Base-by-base conservation (phyloP, 2,888 invertebrate genomes). In the Chrysolina americana region DNA sequence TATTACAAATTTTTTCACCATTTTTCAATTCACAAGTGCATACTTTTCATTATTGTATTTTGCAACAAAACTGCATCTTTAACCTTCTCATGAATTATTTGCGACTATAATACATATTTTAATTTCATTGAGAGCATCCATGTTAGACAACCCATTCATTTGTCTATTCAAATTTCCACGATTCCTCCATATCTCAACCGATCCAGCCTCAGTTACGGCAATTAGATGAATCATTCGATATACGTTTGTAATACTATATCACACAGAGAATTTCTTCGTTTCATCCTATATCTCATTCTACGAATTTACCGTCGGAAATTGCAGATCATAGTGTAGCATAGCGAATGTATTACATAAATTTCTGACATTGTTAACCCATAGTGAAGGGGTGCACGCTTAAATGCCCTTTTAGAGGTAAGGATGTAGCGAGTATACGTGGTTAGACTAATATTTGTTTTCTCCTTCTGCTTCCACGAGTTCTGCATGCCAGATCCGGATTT, bases 361-460 rank as follows among this genome's bases (percentile, higher is more conserved):
- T 28, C 28, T 23, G 59, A 4, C 36, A 59, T 15, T 59, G n/a
- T 59, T n/a, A 53, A 59, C 36, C 59, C 59, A 28, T 36, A n/a
- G 10, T 59, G 36, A 50, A 41, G 53, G 68, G 28, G 41, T 68
- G 68, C 36, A 28, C 5, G 41, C n/a, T 36, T n/a, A 59, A 56
- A 71, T n/a, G 65, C 59, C 64, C 44, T 71, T 23, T 59, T 48
- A 65, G 56, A 44, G 66, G 47, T 66, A 13, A 15, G 79, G 75
- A 69, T 62, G 47, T 69, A 44, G 69, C 62, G 59, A 21, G 73
- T 76, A 65, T 74, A 77, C 74, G 76, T 75, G 77, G 77, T 75
- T 79, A 76, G 78, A 78, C 79, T 78, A 81, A 81, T 81, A 81
- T 81, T 81, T 81, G 81, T 76, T 81, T 76, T 80, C 76, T 72